Percentiles rank a stretch among this genome's conserved stretches.
phyloP scores from a whole-genome alignment of 2,888 invertebrate genomes.

The Halictus quadricinctus region DNA sequence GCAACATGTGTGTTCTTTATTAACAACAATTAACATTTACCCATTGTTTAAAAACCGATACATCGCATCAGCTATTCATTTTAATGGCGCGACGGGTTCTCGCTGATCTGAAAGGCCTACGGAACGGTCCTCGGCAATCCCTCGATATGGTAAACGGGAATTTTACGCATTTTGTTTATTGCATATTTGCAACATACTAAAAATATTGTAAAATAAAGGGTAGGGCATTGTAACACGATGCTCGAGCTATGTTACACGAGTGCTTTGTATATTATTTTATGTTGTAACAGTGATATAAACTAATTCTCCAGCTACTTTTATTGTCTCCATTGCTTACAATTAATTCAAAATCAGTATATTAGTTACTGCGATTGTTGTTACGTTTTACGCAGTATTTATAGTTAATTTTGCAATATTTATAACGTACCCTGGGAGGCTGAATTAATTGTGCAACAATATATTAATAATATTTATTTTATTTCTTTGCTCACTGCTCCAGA shows the following conservation, averaged over 20 bases:
- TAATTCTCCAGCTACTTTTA: slow-evolving; percentile 8
- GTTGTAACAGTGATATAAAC: not conserved
- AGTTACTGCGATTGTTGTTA: not conserved
- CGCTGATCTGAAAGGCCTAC: not conserved
- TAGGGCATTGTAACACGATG: slow-evolving; percentile 1
- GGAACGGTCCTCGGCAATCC: not conserved
- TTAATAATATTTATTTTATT: not conserved
- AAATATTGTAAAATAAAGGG: slow-evolving; percentile 33
- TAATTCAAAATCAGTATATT: not conserved
- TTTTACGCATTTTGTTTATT: slow-evolving; percentile 23
- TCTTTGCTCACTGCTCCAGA: not conserved
- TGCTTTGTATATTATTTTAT: not conserved
- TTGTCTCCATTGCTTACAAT: not conserved
- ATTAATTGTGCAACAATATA: not conserved
- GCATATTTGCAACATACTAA: slow-evolving; percentile 30
- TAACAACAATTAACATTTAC: slow-evolving; percentile 82
- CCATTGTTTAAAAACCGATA: slow-evolving; percentile 64
- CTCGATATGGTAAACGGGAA: not conserved
- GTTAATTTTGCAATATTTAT: slow-evolving; percentile 1
- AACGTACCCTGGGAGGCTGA: not conserved
- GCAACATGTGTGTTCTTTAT: slow-evolving; percentile 82
- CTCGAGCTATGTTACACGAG: slow-evolving; percentile 2
- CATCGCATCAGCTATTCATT: slow-evolving; percentile 6
- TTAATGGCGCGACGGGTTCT: slow-evolving; percentile 15
- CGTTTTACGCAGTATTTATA: not conserved